Percentiles rank a stretch among this genome's conserved stretches.
These are phyloP conservation scores for Tiliqua scincoides DNA, from an alignment of 2,113 vertebrate genomes.

Conservation along the genomic window DNA sequence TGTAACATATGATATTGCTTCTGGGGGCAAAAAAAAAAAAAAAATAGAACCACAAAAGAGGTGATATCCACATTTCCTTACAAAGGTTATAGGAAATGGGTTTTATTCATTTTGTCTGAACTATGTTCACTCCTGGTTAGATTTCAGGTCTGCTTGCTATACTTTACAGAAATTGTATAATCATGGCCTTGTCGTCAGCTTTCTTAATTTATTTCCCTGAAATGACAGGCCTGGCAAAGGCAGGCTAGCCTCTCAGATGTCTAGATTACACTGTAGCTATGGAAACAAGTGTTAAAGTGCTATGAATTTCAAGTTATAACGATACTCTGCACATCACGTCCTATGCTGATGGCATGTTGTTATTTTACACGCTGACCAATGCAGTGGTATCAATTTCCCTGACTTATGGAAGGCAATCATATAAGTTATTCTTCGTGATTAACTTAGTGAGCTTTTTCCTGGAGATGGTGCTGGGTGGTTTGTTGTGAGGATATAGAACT, in stretches of 20 bases:
- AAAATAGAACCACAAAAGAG: slow-evolving; percentile 33
- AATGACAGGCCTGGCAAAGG: slow-evolving; percentile 81
- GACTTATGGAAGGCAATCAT: slow-evolving; percentile 59
- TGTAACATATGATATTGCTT: slow-evolving; percentile 63
- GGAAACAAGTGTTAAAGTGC: slow-evolving; percentile 87
- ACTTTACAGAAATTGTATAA: slow-evolving; percentile 80
- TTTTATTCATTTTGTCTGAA: slow-evolving; percentile 65
- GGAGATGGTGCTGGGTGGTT: fast-evolving
- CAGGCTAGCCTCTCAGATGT: slow-evolving; percentile 79
- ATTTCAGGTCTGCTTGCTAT: slow-evolving; percentile 70
- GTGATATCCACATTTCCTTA: slow-evolving; percentile 61
- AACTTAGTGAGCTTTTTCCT: background rate
- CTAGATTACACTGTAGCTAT: slow-evolving; percentile 85
- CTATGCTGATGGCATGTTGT: slow-evolving; percentile 67
- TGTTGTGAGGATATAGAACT: background rate
- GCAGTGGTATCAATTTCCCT: slow-evolving; percentile 58
- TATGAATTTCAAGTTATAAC: slow-evolving; percentile 82
- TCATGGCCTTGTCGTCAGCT: slow-evolving; percentile 76
- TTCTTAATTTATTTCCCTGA: slow-evolving; percentile 84
- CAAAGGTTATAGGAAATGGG: slow-evolving; percentile 72
- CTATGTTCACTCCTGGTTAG: slow-evolving; percentile 62
- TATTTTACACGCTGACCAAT: slow-evolving; percentile 77
- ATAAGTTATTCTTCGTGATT: background rate
- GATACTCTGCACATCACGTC: slow-evolving; percentile 76
- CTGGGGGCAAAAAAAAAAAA: slow-evolving; percentile 28